Conservation (phyloP, 2,888 invertebrate genomes). For the Rhimphoctona megacephalus region DNA sequence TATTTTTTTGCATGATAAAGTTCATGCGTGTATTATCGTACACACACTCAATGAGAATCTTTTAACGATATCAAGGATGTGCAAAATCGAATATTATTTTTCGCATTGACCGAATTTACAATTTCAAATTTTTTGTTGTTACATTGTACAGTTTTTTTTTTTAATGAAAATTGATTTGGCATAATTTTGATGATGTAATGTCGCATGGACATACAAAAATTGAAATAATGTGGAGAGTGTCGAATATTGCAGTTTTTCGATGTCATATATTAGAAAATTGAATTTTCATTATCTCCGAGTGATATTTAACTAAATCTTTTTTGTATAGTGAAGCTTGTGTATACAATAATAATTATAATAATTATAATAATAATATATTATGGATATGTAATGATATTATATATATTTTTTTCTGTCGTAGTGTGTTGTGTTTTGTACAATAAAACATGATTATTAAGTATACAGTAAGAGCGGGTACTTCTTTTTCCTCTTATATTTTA, state of each 20-base stretch:
- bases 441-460: conserved; percentile 65
- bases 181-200: not conserved
- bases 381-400: conserved; percentile 68
- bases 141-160: not conserved
- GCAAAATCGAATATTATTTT: not conserved
- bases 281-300: conserved; percentile 33
- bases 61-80: not conserved
- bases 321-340: conserved; percentile 74
- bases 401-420: conserved; percentile 53
- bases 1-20: not conserved
- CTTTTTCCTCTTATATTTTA: no score
- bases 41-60: not conserved
- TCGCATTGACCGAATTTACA: not conserved
- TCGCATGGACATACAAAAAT: not conserved
- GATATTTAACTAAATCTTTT: conserved; percentile 63
- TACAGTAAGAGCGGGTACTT: conserved; percentile 4
- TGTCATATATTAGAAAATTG: conserved; percentile 8
- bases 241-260: not conserved
- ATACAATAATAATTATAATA: conserved; percentile 51
- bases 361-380: conserved; percentile 42
- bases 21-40: not conserved
- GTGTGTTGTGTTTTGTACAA: conserved; percentile 71
- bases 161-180: not conserved
- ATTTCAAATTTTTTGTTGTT: not conserved
- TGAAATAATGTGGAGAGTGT: not conserved